phyloP scores from a whole-genome alignment of 2,797 vertebrate genomes.

The Tragopan temminckii region DNA sequence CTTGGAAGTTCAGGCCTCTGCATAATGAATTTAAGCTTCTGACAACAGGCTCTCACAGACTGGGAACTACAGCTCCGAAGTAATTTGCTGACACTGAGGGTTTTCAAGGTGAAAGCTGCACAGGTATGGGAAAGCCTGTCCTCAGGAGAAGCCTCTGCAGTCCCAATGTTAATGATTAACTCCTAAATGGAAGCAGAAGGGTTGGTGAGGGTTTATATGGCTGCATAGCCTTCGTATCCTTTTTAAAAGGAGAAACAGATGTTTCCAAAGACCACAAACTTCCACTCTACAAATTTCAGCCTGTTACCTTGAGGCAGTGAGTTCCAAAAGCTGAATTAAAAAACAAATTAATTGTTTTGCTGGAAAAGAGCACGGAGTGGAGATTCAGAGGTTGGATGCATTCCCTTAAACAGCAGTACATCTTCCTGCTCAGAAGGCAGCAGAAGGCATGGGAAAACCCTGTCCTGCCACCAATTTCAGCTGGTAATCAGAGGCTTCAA shows the following conservation, averaged over 20 bases:
- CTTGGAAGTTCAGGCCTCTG: neutral
- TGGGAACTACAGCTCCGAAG: neutral
- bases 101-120: conserved; percentile 17
- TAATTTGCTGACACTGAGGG: neutral
- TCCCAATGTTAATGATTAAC: neutral
- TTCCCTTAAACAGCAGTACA: neutral
- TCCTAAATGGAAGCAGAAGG: conserved; percentile 26
- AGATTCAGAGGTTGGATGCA: neutral
- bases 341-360: neutral
- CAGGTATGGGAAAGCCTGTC: neutral
- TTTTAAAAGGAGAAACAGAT: conserved; percentile 45
- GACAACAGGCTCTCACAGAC: neutral
- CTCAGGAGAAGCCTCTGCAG: neutral
- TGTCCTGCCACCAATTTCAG: neutral
- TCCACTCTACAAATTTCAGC: neutral
- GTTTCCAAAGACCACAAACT: conserved; percentile 22
- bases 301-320: conserved; percentile 10
- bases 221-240: neutral
- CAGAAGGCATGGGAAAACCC: conserved; percentile 21
- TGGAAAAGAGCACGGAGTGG: neutral
- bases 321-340: conserved; percentile 21
- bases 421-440: neutral
- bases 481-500: neutral
- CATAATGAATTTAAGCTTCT: neutral
- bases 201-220: neutral